Base-by-base conservation (phyloP, 1,140 invertebrate species). In the Drosophila truncata region DNA sequence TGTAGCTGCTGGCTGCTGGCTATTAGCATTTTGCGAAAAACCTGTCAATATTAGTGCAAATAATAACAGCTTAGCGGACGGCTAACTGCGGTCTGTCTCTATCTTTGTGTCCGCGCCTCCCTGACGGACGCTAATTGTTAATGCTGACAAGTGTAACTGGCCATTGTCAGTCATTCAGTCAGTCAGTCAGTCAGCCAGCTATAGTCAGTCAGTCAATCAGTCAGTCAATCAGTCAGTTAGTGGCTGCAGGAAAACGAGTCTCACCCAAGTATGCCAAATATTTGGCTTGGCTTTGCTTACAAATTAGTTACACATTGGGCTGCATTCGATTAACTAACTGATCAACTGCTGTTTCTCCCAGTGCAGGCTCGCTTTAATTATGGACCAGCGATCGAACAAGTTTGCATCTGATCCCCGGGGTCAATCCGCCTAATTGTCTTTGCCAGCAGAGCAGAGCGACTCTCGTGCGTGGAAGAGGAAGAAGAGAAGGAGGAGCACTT, bases 31-130 rank as follows among this genome's bases (percentile, higher is more conserved):
- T 90, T 90, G 78, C 69, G 65, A 85, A 90, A 82, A 88, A 88
- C 81, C 85, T 90, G 85, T 90, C 85, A 90, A 90, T 90, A 90
- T 90, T 90, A 90, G 85, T 90, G 85, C 85, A 90, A 90, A 90
- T 90, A 90, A 90, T 90, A 85, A 90, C 85, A 90, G 85, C 85
- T 85, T 78, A 80, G 78, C 54, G 61, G 64, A 60, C 70, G 75
- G 75, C 83, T 79, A 86, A 82, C 65, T 71, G 58, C 76, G 57
- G 55, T 59, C 54, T 50, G 44, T 60, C 66, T 67, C 66, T 77
- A 42, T 65, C 79, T 50, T 44, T 37, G 46, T 67, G 66, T 70
- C 66, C 42, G 66, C 63, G 66, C 64, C 60, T 63, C 77, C 61
- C 70, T 62, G 77, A 67, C 66, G 64, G 78, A 85, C 79, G 81